A percentile compares a stretch with the other conserved stretches of the same genome.
Conservation (phyloP, 1,140 invertebrate genomes). For the Choristoneura fumiferana region DNA sequence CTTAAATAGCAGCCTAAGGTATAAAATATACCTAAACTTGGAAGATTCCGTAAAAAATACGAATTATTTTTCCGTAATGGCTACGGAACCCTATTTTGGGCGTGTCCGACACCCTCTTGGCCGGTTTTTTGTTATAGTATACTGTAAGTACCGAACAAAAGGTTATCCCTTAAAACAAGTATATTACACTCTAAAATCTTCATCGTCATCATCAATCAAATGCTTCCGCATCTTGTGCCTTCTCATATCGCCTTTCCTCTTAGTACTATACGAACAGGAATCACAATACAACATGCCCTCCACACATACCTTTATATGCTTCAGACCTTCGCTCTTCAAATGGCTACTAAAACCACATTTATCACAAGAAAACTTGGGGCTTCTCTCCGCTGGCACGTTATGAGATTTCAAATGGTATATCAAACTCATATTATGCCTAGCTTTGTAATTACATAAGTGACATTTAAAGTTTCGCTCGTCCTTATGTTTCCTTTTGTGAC, state of each 20-base stretch:
- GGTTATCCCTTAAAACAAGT: no score
- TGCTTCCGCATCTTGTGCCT: conserved; percentile 38
- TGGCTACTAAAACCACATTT: conserved; percentile 40
- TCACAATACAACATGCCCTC: conserved; percentile 26
- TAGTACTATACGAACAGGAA: conserved; percentile 36
- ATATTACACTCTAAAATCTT: conserved; percentile 20
- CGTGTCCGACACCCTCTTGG: no score
- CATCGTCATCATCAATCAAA: conserved; percentile 23
- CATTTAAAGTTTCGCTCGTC: conserved; percentile 48
- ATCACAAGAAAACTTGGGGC: conserved; percentile 32
- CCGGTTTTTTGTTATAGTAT: no score
- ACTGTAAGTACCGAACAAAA: no score
- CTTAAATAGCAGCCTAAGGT: no score
- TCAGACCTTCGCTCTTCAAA: conserved; percentile 24
- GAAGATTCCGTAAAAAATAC: no score
- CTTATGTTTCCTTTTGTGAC: conserved; percentile 50
- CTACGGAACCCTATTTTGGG: no score
- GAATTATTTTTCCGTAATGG: no score
- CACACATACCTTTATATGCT: conserved; percentile 34
- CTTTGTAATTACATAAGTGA: conserved; percentile 50
- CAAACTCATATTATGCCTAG: conserved; percentile 54
- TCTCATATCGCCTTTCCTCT: conserved; percentile 36
- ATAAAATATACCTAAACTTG: no score
- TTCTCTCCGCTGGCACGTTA: neutral
- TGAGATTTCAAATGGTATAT: conserved; percentile 57